phyloP scores from a whole-genome alignment of 2,113 vertebrate genomes.

The Ranitomeya imitator region DNA sequence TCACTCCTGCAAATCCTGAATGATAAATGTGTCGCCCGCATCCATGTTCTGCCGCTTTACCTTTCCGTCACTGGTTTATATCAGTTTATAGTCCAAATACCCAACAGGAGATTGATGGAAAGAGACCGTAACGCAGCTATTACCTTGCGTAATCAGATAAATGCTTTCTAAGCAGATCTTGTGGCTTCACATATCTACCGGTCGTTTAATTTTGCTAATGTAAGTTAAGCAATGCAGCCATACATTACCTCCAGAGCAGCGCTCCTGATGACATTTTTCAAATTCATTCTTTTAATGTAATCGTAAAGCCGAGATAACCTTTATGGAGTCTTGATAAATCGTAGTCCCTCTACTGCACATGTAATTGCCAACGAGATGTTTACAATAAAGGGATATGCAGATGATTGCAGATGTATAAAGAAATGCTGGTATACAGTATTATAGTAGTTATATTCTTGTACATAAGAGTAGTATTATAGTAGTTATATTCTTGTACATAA shows the following conservation, averaged over 20 bases:
- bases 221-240: not conserved
- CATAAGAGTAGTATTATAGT: not conserved
- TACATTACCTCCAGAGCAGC: conserved; percentile 22
- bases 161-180: conserved; percentile 35
- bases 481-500: not conserved
- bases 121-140: not conserved
- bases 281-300: conserved; percentile 46
- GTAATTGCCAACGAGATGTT: conserved; percentile 46
- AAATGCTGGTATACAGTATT: not conserved
- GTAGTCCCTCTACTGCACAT: not conserved
- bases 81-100: not conserved
- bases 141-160: conserved; percentile 32
- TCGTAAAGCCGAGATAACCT: conserved; percentile 45
- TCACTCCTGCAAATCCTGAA: not conserved
- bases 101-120: not conserved
- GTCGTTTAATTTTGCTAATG: conserved; percentile 45
- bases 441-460: conserved; percentile 16
- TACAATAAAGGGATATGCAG: conserved; percentile 32
- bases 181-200: not conserved
- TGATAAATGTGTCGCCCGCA: not conserved
- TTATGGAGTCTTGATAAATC: conserved; percentile 48
- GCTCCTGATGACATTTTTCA: conserved; percentile 28
- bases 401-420: conserved; percentile 8
- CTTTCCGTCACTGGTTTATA: not conserved
- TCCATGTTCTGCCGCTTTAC: not conserved